Base-by-base conservation (phyloP, 2,888 invertebrate species). In the Drosophila imparisetae region DNA sequence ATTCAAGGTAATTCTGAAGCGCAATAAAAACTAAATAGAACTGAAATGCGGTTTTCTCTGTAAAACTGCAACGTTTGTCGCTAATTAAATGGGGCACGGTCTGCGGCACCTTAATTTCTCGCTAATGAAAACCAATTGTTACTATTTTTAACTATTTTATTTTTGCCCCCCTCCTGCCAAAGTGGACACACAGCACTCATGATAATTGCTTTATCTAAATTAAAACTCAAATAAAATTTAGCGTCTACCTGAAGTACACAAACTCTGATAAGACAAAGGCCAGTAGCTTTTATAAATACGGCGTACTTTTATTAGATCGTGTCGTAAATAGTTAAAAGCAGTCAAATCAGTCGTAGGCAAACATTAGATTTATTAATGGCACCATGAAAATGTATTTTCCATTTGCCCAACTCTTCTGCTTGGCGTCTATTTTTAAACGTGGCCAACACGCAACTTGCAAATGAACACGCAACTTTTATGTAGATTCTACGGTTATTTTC, bases 111-210 rank as follows among this genome's bases (percentile, higher is more conserved):
- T 45, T 27, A 36, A 36, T 53, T 53, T 42, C 69, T 62, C 71
- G 75, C 72, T 83, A 90, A 89, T 89, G 69, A 73, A 78, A 71
- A 65, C 70, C 63, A 90, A 89, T 89, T 90, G 76, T 73, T 69
- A 69, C 75, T 90, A 89, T 89, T 89, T 89, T 81, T 79, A 89
- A 75, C 70, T 42, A 63, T 50, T 57, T 63, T 61, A 48, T 40
- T 6, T 3, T 30, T 10, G 2, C 11, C 0, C n/a, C n/a, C 11
- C 13, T 30, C 42, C 34, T 10, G 40, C 29, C 27, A 36, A 59
- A 61, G 58, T 65, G 65, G 55, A 64, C 42, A 52, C 66, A 38
- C 15, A 45, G 24, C 66, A 55, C 54, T 42, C 38, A 42, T 30
- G 73, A 52, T 21, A 72, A 38, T 49, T 32, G 13, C 24, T 18